These are phyloP conservation scores for Melieria omissa DNA, from an alignment of 2,888 invertebrate genomes.

Conservation along the genomic window DNA sequence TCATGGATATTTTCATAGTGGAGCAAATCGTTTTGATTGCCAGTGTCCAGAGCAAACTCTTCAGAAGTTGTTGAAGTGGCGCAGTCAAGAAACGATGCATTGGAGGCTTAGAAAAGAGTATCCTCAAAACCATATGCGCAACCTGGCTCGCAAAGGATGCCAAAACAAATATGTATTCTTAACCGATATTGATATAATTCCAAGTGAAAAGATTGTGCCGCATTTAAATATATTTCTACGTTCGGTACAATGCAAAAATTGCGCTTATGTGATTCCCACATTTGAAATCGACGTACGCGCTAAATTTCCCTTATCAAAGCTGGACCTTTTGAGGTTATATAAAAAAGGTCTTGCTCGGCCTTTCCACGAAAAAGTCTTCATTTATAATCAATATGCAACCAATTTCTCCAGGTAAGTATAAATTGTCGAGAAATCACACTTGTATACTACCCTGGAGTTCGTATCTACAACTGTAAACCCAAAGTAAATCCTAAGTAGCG, in stretches of 20 bases:
- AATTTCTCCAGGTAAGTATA: conserved; percentile 80
- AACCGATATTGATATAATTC: conserved; percentile 90
- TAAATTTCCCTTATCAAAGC: conserved; percentile 83
- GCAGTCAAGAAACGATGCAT: conserved; percentile 73
- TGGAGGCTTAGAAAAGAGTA: conserved; percentile 84
- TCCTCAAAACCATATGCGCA: conserved; percentile 90
- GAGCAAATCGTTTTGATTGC: conserved; percentile 70
- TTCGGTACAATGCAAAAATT: conserved; percentile 71
- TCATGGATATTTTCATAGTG: conserved; percentile 36
- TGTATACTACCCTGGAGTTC: too few species aligned
- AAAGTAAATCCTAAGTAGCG: too few species aligned
- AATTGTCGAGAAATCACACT: background rate
- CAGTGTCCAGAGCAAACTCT: conserved; percentile 75
- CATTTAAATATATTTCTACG: conserved; percentile 77
- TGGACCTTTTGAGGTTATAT: conserved; percentile 79
- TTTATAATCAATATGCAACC: conserved; percentile 91
- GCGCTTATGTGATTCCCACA: conserved; percentile 91
- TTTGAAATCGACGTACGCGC: conserved; percentile 86
- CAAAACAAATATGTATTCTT: conserved; percentile 83
- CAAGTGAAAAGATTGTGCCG: conserved; percentile 78
- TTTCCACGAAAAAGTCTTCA: conserved; percentile 91
- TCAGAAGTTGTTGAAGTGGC: conserved; percentile 71
- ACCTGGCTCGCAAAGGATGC: conserved; percentile 86
- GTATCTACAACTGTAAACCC: too few species aligned
- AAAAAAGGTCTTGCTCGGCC: conserved; percentile 85